A percentile compares a stretch with the other conserved stretches of the same genome.
Conservation (phyloP, 2,888 invertebrate species). For the Camponotus fellah region DNA sequence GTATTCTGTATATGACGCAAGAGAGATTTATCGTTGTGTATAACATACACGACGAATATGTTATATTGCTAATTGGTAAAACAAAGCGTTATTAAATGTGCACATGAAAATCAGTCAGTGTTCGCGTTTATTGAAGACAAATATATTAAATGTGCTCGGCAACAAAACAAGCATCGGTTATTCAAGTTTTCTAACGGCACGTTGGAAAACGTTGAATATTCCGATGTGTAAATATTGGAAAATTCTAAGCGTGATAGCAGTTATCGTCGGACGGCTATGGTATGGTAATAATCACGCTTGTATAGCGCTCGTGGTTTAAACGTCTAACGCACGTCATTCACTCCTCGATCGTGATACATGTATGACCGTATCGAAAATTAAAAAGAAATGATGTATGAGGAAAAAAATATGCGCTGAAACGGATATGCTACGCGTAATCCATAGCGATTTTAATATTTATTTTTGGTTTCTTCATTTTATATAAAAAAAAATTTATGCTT, state of each 20-base stretch:
- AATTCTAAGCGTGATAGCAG: slow-evolving; percentile 58
- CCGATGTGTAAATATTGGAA: slow-evolving; percentile 68
- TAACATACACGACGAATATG: not conserved
- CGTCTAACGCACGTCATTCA: slow-evolving; percentile 62
- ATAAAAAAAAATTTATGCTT: not conserved
- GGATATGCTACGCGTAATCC: not conserved
- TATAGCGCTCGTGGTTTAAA: slow-evolving; percentile 58
- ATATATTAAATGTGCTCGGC: slow-evolving; percentile 38
- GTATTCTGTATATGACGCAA: not conserved
- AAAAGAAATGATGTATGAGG: slow-evolving; percentile 21
- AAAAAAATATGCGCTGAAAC: slow-evolving; percentile 13
- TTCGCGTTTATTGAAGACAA: slow-evolving; percentile 35
- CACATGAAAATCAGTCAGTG: slow-evolving; percentile 9
- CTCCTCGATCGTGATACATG: slow-evolving; percentile 40
- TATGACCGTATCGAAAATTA: slow-evolving; percentile 37
- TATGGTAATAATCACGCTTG: slow-evolving; percentile 58
- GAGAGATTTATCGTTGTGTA: not conserved
- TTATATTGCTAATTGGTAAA: slow-evolving; percentile 28
- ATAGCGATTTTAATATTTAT: not conserved
- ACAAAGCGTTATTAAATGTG: slow-evolving; percentile 39
- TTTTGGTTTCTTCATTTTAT: not conserved
- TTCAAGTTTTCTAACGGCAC: slow-evolving; percentile 68
- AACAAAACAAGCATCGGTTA: slow-evolving; percentile 65
- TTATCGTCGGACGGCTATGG: slow-evolving; percentile 10
- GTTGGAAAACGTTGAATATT: slow-evolving; percentile 61